phyloP scores from a whole-genome alignment of 2,113 vertebrate species.

The Tauraco erythrolophus region DNA sequence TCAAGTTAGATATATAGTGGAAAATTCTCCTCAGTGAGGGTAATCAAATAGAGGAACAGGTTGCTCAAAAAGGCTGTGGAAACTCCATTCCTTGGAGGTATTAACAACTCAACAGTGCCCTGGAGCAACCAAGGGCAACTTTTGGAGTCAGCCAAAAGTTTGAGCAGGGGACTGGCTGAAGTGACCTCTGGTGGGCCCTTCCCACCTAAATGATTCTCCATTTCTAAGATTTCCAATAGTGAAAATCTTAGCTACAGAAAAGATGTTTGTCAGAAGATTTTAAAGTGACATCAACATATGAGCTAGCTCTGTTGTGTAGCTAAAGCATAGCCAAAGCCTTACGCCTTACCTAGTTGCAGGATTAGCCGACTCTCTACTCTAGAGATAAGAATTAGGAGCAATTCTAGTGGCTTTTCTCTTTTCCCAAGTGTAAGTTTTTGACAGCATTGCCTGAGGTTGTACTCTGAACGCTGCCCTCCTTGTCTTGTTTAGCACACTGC shows the following conservation, averaged over 20 bases:
- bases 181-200: background rate
- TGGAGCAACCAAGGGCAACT: background rate
- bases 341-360: background rate
- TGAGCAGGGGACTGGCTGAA: background rate
- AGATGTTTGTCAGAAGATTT: background rate
- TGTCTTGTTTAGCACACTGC: conserved; percentile 88
- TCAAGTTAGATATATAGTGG: background rate
- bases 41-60: background rate
- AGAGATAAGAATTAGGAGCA: background rate
- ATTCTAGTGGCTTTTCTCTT: background rate
- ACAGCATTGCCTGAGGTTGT: background rate
- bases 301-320: background rate
- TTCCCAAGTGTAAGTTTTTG: background rate
- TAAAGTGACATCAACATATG: background rate
- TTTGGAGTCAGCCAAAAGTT: background rate
- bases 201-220: background rate
- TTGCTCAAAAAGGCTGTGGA: background rate
- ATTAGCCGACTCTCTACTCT: background rate
- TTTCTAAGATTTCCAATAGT: background rate
- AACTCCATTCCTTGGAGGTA: background rate
- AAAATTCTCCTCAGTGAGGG: background rate
- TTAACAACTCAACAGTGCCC: fast-evolving
- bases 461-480: background rate
- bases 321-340: background rate
- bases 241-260: background rate